Evolutionary conservation across 37 sponge, comb jelly and placozoan species (phyloP).

Genomic region (Agelas oroides): DNA sequence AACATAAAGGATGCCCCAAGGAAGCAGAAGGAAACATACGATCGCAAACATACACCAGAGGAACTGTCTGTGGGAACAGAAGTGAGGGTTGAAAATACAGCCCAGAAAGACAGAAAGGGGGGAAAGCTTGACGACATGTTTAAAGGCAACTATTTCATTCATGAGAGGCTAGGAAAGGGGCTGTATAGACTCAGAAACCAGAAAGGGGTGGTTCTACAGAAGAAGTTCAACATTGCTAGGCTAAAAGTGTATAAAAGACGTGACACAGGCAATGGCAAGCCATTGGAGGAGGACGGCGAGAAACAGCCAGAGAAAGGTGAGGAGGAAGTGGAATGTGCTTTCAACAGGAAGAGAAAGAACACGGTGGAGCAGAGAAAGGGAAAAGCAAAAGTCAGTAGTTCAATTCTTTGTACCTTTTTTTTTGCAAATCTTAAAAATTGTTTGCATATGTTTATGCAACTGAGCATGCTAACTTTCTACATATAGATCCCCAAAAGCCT

Average conservation of each 20-base stretch:
- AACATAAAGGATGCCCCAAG: too few relatives aligned
- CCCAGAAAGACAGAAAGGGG: slow-evolving; percentile 29
- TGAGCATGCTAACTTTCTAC: too few relatives aligned
- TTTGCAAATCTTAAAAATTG: too few relatives aligned
- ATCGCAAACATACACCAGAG: slow-evolving; percentile 6
- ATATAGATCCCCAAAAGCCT: too few relatives aligned
- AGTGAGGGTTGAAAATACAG: slow-evolving; percentile 36
- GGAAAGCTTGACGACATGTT: slow-evolving; percentile 35
- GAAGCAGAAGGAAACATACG: slow-evolving; percentile 45
- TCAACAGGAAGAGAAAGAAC: too few relatives aligned
- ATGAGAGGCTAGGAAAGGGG: neutral
- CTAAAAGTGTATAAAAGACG: neutral
- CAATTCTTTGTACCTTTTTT: too few relatives aligned
- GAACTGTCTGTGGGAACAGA: neutral
- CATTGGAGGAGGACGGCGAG: too few relatives aligned
- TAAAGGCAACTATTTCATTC: slow-evolving; percentile 14
- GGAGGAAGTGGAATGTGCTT: too few relatives aligned
- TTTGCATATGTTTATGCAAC: too few relatives aligned
- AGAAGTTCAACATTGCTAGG: neutral
- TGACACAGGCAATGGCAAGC: neutral
- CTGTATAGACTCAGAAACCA: neutral
- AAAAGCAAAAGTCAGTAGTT: too few relatives aligned
- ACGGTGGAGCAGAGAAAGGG: too few relatives aligned
- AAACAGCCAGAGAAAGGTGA: too few relatives aligned
- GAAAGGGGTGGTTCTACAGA: neutral